Evolutionary conservation across 2,888 invertebrate genomes (phyloP), one percentile per base, ranked within the genome.

Genomic region (Archips xylosteana): DNA sequence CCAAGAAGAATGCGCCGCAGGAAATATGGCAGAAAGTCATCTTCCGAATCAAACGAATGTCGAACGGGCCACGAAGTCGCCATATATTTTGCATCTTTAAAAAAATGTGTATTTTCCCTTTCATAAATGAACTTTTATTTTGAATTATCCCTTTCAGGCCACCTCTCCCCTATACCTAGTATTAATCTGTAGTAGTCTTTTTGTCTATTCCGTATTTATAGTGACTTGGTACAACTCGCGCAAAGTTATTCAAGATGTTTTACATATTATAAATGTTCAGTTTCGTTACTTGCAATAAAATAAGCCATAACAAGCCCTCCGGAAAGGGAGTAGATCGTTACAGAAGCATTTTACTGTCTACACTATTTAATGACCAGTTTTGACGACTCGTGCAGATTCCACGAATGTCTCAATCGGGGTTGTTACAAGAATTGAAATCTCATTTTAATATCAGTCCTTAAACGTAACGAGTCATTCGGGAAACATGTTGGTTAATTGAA

Each of bases 251-350:
- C 47, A 69, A 51, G 39, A 54, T n/a, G 51, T 67, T 34, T 34
- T 15, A 63, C n/a, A 47, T 60, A 59, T 60, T 15, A 62, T 12
- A 67, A 54, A 34, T 45, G 9, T 63, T 34, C 54, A 32, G 23
- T 49, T 65, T 36, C 49, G 34, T 62, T 45, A 65, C 65, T 70
- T 13, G 61, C 45, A 65, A 74, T 74, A 74, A 74, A 74, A 74
- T 65, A 74, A 74, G 69, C 23, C 65, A 70, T 74, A 70, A 74
- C 64, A 67, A 45, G 59, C 60, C 60, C 69, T 51, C 39, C 6
- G 32, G 34, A 45, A 60, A 69, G 65, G 67, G 64, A 70, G 42
- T 45, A 12, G 47, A 49, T 60, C 64, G 65, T 65, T 54, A 15
- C 73, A 23, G 23, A 59, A n/a, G 13, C 49, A 69, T 74, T 74